Base-by-base conservation (phyloP, 2,888 invertebrate species). In the Cosmia pyralina region DNA sequence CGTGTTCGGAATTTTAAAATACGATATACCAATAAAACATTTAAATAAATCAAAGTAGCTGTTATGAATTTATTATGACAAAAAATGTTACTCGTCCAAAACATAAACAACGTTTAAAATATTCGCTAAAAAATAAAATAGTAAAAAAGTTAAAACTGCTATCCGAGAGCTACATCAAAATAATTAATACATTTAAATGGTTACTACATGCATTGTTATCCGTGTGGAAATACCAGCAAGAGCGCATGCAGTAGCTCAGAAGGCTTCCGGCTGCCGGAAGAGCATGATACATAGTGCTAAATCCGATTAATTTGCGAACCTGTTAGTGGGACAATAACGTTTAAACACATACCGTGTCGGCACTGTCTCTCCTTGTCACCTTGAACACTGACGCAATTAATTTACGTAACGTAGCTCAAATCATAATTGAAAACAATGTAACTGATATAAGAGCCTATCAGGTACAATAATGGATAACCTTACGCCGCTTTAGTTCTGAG, bases 281-380 rank as follows among this genome's bases (percentile, higher is more conserved):
- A 85, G 78, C 86, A 86, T 92, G 90, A 92, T 92, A 85, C 89
- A 92, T 90, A 88, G 92, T 90, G 88, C 84, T 89, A 93, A 92
- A 94, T 93, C 93, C 90, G 92, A 94, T 94, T 94, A 94, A 93
- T 94, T 93, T 91, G 89, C 88, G 90, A 89, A 88, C 91, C 91
- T 92, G 92, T 91, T 93, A 91, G 90, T 87, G 85, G 86, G 88
- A 93, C 93, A 93, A 93, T 92, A 92, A 91, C 90, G 91, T 89
- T 90, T 92, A 92, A 92, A 93, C 90, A 93, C 91, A 91, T 91
- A 91, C 90, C 89, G 83, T 90, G 90, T 90, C 86, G 87, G 82
- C 86, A 85, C 85, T 89, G 88, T 91, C 89, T 91, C 89, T 90
- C 86, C 74, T 74, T 85, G 85, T 84, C 87, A 83, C 88, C 88